Percentiles rank a stretch among this genome's conserved stretches.
phyloP scores from a whole-genome alignment of 2,797 vertebrate species.

The Picus viridis region DNA sequence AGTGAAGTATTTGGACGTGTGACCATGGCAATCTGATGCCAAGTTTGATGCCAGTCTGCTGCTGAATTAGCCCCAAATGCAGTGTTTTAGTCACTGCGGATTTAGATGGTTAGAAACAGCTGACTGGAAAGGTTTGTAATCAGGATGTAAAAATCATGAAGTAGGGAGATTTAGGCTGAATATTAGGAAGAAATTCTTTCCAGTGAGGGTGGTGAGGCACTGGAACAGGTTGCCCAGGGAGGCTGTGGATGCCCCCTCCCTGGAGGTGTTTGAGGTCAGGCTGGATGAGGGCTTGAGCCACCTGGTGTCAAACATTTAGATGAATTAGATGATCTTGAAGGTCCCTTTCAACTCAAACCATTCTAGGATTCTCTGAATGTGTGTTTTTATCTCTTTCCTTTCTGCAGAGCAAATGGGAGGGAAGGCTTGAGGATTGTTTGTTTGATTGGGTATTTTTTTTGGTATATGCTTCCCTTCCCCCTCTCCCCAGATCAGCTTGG shows the following conservation, averaged over 20 bases:
- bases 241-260: no score
- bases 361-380: no score
- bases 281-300: no score
- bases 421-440: background rate
- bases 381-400: background rate
- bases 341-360: no score
- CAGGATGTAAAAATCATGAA: background rate
- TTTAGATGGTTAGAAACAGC: background rate
- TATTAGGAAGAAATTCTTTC: no score
- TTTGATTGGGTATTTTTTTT: accelerated
- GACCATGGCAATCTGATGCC: background rate
- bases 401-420: background rate
- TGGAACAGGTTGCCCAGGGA: no score
- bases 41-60: background rate
- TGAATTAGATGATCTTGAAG: no score
- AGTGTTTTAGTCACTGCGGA: background rate
- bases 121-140: background rate
- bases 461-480: background rate
- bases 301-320: no score
- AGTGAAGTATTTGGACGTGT: background rate
- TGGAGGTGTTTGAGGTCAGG: no score
- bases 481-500: background rate
- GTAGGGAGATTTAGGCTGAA: no score
- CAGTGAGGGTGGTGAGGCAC: no score
- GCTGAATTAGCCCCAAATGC: background rate